Percentiles rank a stretch among this genome's conserved stretches.
Conservation (phyloP, 2,888 invertebrate species). For the Melanostoma scalare region DNA sequence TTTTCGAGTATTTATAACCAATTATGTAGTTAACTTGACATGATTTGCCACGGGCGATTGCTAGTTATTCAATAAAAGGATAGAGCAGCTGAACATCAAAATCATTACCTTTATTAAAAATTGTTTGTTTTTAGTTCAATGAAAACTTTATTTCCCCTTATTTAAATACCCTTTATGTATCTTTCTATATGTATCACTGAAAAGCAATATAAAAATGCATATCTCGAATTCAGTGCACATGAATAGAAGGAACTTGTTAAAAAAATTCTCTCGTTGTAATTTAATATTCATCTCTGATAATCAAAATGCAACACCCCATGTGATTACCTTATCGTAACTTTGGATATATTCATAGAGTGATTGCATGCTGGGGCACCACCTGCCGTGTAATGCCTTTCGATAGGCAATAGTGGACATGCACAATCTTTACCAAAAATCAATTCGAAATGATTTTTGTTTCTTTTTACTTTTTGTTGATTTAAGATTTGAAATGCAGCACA, state of each 20-base stretch:
- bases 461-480: conserved; percentile 10
- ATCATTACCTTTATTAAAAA: no score
- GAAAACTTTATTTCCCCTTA: no score
- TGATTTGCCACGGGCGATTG: no score
- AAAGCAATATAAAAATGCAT: background rate
- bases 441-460: conserved; percentile 15
- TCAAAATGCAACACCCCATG: conserved; percentile 26
- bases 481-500: conserved; percentile 7
- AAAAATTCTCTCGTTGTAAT: conserved; percentile 26
- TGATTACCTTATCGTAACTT: conserved; percentile 27
- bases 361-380: conserved; percentile 38
- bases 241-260: background rate
- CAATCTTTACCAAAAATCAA: conserved; percentile 39
- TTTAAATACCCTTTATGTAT: no score
- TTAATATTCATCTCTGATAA: conserved; percentile 30
- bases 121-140: no score
- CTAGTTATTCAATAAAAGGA: no score
- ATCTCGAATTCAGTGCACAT: background rate
- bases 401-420: background rate
- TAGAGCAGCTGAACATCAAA: no score
- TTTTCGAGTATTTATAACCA: no score
- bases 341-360: conserved; percentile 55
- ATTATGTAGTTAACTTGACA: no score
- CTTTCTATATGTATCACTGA: no score
- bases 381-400: conserved; percentile 2